A percentile compares a stretch with the other conserved stretches of the same genome.
These are phyloP conservation scores for Listronotus bonariensis DNA, from an alignment of 1,140 invertebrate species.

Conservation along the genomic window DNA sequence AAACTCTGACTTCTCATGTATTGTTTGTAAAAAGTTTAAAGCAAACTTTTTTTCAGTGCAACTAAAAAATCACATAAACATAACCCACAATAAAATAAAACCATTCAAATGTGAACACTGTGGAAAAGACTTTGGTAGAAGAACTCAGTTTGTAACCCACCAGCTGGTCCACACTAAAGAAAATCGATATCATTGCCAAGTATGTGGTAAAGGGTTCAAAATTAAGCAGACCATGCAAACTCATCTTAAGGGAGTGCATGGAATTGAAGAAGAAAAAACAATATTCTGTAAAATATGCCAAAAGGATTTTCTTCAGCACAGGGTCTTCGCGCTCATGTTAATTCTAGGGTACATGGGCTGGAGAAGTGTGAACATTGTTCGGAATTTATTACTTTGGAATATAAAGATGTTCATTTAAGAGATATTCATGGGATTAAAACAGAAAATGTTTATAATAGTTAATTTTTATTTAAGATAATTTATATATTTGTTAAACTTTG, in stretches of 20 bases:
- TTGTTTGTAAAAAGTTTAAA: no score
- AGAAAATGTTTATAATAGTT: constrained; percentile 1
- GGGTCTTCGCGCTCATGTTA: constrained; percentile 27
- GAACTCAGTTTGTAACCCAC: constrained; percentile 45
- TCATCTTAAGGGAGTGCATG: constrained; percentile 32
- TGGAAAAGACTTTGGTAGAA: constrained; percentile 45
- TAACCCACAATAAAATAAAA: constrained; percentile 45
- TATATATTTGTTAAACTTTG: not conserved
- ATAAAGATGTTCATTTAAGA: constrained; percentile 27
- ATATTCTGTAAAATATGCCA: constrained; percentile 31
- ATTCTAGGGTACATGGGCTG: constrained; percentile 28
- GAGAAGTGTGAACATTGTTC: constrained; percentile 30
- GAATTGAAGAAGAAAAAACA: constrained; percentile 32
- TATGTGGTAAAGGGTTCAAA: constrained; percentile 40
- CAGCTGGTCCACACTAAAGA: constrained; percentile 44
- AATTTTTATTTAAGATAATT: not conserved
- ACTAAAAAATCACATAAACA: constrained; percentile 31
- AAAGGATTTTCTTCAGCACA: constrained; percentile 25
- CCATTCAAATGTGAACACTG: constrained; percentile 53
- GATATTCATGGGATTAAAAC: constrained; percentile 25
- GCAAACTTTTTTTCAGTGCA: constrained; percentile 18
- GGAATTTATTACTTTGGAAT: constrained; percentile 30
- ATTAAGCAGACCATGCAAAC: constrained; percentile 35
- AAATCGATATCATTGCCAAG: constrained; percentile 53
- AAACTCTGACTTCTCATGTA: no score